Conservation (phyloP, 2,888 invertebrate species). For the Drosophila trichaetosa region DNA sequence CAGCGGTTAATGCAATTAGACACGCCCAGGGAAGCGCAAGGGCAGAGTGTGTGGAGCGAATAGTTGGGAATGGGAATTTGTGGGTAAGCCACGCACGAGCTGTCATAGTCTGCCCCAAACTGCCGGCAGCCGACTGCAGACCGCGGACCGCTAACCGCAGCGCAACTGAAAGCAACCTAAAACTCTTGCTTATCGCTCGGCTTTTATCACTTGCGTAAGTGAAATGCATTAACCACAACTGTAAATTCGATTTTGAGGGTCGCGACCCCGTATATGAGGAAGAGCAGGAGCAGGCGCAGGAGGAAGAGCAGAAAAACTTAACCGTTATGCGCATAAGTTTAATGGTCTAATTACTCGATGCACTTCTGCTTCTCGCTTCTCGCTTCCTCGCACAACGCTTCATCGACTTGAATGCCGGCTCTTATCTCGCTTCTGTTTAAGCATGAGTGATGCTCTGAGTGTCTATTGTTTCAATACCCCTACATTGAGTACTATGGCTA, state of each 20-base stretch:
- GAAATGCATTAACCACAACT: constrained; percentile 63
- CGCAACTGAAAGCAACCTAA: constrained; percentile 11
- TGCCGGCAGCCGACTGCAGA: constrained; percentile 1
- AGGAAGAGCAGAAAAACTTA: constrained; percentile 18
- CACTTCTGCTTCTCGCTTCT: background rate
- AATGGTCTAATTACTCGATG: constrained; percentile 52
- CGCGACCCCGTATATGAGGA: constrained; percentile 12
- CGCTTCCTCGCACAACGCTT: background rate
- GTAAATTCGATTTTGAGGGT: constrained; percentile 52
- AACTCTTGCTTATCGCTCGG: constrained; percentile 46
- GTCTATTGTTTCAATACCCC: constrained; percentile 8
- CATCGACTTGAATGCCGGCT: constrained; percentile 3
- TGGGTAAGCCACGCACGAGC: constrained; percentile 32
- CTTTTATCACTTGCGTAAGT: constrained; percentile 60
- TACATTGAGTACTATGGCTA: too few species aligned
- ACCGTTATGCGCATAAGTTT: constrained; percentile 39
- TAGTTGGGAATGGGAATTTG: constrained; percentile 2
- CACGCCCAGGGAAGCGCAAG: constrained; percentile 38
- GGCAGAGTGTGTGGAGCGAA: background rate
- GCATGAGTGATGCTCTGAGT: constrained; percentile 31
- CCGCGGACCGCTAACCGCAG: background rate
- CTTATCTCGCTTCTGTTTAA: constrained; percentile 27
- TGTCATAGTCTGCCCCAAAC: background rate
- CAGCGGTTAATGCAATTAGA: constrained; percentile 63
- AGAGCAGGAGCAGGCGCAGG: background rate